Evolutionary conservation across 2,888 invertebrate genomes (phyloP), one percentile per base, ranked within the genome.

Genomic region (Apodemia zela): DNA sequence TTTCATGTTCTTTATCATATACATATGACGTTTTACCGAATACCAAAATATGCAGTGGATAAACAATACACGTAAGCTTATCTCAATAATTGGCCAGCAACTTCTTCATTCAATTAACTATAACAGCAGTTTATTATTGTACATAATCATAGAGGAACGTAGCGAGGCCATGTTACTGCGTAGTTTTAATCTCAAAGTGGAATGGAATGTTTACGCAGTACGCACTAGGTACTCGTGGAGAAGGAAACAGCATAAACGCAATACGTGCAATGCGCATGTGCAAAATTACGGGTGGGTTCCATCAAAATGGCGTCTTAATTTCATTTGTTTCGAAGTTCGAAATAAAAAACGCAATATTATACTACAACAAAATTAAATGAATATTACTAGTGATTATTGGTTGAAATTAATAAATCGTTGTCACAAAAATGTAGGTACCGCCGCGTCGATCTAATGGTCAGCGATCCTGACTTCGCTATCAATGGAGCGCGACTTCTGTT

Each of bases 221-320:
- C 47, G 61, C 61, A 64, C 58, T 58, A 45, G 17, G 63, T 29
- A 47, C 13, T 49, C 45, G 38, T 35, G 25, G 35, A 18, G 10
- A 10, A 33, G 54, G 61, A 60, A 65, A 59, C 21, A 57, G 45
- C 63, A 63, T 59, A 33, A 33, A 61, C 38, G 21, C n/a, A 63
- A 47, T 38, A 45, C 63, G 58, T 61, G 68, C 62, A 67, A 42
- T 64, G 79, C 83, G 82, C 84, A 82, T 82, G 82, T 79, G 79
- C 80, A 77, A 66, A 68, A 71, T 45, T 45, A 45, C 45, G 45
- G 45, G 45, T 74, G 71, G 78, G 78, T 77, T 54, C 11, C 25
- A 78, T 77, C 73, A 73, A 69, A 70, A 75, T 74, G 73, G 74
- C 75, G 75, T 68, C 65, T 65, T 61, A 29, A 38, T 33, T 38